Evolutionary conservation across 2,888 invertebrate species (phyloP).

Genomic region (Leptopilina myrica): DNA sequence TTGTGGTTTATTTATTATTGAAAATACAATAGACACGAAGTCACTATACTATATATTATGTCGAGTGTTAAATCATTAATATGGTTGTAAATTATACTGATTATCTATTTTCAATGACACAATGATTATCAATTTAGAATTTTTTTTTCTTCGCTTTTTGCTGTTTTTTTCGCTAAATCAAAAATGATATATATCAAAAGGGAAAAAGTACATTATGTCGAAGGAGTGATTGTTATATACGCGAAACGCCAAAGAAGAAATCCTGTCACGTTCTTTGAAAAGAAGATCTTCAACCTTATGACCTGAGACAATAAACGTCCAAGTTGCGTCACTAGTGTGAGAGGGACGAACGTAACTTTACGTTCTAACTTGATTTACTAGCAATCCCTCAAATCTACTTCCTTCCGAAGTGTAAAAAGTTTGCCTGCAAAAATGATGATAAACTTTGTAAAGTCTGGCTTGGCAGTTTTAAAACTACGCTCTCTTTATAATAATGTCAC

Average conservation of each 20-base stretch:
- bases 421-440: background rate
- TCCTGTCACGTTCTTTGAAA: conserved; percentile 24
- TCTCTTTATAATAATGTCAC: background rate
- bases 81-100: conserved; percentile 17
- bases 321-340: conserved; percentile 24
- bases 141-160: background rate
- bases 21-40: background rate
- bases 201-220: background rate
- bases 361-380: conserved; percentile 35
- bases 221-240: conserved; percentile 11
- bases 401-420: conserved; percentile 15
- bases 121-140: background rate
- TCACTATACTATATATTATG: background rate
- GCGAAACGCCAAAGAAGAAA: conserved; percentile 5
- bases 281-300: conserved; percentile 25
- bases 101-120: background rate
- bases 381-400: conserved; percentile 35
- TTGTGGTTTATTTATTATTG: background rate
- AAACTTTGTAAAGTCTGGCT: background rate
- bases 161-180: background rate
- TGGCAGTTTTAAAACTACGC: background rate
- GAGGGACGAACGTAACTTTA: conserved; percentile 14
- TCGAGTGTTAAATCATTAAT: conserved; percentile 15
- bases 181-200: background rate
- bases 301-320: conserved; percentile 24